Base-by-base conservation (phyloP, 2,797 vertebrate genomes). In the Danio aesculapii region DNA sequence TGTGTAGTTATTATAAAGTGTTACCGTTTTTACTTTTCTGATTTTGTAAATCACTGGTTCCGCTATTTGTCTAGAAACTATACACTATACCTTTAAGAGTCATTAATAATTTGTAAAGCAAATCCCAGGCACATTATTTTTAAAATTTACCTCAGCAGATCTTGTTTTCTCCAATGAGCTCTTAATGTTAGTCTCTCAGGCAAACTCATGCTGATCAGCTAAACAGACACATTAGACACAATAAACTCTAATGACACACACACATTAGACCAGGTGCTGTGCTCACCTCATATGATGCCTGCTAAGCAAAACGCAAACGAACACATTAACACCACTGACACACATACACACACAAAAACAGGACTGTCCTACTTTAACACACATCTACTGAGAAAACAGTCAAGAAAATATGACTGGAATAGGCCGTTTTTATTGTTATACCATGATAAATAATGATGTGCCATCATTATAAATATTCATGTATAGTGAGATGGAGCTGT, bases 401-500 rank as follows among this genome's bases (percentile, higher is more conserved):
- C 30, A 58, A 75, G 55, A 84, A 81, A 81, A 74, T 61, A 57
- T 50, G 69, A 66, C 50, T 64, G 62, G 19, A 79, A 59, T 16
- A 41, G 52, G n/a, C 50, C n/a, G 12, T 71, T 74, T 78, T 77
- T 75, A 17, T 14, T 57, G 63, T 64, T 53, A 61, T n/a, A 14
- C 46, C 8, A 41, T 39, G 52, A 53, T 81, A 43, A 70, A 79
- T 66, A 72, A 73, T 64, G 50, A 72, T 66, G 47, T 81, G 62
- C 71, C 67, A 12, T 77, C 30, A 69, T 81, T 77, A 83, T 83
- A 81, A 77, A 86, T 86, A 79, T 21, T 63, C 61, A 83, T 81
- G 77, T 75, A 47, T 58, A 63, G 19, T 72, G 75, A 70, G 66
- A 81, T 19, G 71, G 81, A 83, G 49, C 57, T 84, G 86, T 86